Percentiles rank a stretch among this genome's conserved stretches.
Evolutionary conservation across 2,113 vertebrate genomes (phyloP).

Genomic region (Sakesphorus luctuosus): DNA sequence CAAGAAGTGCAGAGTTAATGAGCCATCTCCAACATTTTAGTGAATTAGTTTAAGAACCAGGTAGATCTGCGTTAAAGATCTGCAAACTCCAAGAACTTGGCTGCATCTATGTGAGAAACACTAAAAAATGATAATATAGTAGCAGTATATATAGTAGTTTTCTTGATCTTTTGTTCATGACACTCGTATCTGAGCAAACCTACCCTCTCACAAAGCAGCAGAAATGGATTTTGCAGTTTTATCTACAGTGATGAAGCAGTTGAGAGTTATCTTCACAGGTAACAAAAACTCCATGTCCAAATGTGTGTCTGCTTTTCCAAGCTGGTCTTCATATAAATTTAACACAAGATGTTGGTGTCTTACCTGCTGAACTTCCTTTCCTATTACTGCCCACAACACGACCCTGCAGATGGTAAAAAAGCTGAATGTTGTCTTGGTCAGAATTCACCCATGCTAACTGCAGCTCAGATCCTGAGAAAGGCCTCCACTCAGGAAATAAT

Average conservation of each 20-base stretch:
- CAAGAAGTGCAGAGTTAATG: neutral
- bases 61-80: neutral
- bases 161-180: neutral
- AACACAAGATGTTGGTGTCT: neutral
- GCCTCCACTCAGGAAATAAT: neutral
- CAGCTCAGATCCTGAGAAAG: neutral
- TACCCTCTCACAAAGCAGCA: neutral
- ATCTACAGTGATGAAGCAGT: neutral
- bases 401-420: neutral
- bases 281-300: neutral
- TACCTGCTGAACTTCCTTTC: neutral
- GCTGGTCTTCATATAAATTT: neutral
- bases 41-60: neutral
- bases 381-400: rapidly evolving
- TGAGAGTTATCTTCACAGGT: neutral
- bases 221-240: neutral
- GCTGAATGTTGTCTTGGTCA: neutral
- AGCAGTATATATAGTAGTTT: neutral
- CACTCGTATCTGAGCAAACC: neutral
- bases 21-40: neutral
- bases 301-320: neutral
- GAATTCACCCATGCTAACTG: neutral
- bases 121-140: neutral
- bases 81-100: neutral
- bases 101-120: neutral